Conservation (phyloP, 2,888 invertebrate species). For the Trichacis sp. region DNA sequence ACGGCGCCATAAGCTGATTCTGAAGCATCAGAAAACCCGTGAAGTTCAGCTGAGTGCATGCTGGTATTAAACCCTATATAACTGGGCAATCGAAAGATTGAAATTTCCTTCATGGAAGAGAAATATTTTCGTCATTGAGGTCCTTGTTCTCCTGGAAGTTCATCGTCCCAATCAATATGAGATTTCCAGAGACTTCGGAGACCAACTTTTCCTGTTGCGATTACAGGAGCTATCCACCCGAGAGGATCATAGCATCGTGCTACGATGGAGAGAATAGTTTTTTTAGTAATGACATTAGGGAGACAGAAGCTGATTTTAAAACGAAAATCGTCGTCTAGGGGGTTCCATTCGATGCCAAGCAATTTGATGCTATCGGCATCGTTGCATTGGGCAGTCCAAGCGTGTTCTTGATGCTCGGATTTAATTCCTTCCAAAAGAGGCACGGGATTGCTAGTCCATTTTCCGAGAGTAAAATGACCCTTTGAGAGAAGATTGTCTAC, state of each 20-base stretch:
- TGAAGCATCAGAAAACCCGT: no score
- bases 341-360: slow-evolving; percentile 15
- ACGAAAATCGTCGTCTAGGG: neutral
- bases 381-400: neutral
- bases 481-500: neutral
- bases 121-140: neutral
- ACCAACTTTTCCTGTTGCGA: slow-evolving; percentile 7
- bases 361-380: neutral
- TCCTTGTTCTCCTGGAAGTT: neutral
- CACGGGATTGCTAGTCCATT: slow-evolving; percentile 11
- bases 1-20: no score
- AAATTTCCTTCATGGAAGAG: neutral
- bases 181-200: slow-evolving; percentile 7
- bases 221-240: slow-evolving; percentile 19
- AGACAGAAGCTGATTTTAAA: neutral
- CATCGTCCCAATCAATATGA: slow-evolving; percentile 18
- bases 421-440: slow-evolving; percentile 1
- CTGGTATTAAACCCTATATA: neutral
- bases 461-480: neutral
- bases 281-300: neutral
- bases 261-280: slow-evolving; percentile 3
- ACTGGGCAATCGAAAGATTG: slow-evolving; percentile 3
- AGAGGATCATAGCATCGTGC: slow-evolving; percentile 21
- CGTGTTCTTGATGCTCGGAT: slow-evolving; percentile 7
- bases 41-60: slow-evolving; percentile 3